Percentiles rank a stretch among this genome's conserved stretches.
Conservation (phyloP, 2,888 invertebrate species). For the Nomada lathburiana region DNA sequence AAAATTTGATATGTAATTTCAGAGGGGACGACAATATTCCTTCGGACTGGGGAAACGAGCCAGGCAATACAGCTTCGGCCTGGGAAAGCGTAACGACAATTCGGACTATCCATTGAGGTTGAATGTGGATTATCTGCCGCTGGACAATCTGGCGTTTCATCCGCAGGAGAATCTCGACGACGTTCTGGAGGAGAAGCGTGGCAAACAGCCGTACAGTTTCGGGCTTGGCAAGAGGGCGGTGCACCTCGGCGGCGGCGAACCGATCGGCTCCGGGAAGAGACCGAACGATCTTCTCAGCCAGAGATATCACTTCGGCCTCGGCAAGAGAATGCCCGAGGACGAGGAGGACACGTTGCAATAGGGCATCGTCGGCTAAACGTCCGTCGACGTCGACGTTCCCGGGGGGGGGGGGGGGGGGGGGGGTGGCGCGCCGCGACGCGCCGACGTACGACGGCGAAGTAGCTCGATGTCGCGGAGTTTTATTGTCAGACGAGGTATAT, state of each 20-base stretch:
- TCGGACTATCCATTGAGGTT: constrained; percentile 34
- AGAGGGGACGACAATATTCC: constrained; percentile 88
- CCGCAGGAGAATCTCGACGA: constrained; percentile 84
- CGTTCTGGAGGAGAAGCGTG: constrained; percentile 85
- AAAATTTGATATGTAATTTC: constrained; percentile 36
- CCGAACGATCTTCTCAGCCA: constrained; percentile 57
- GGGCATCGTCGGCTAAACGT: constrained; percentile 16
- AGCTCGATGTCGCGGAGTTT: constrained; percentile 57
- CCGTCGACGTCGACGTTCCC: not conserved
- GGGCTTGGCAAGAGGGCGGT: constrained; percentile 86
- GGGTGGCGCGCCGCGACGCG: not conserved
- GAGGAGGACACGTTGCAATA: constrained; percentile 68
- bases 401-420: no score
- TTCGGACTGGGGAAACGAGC: constrained; percentile 90
- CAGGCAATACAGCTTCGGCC: constrained; percentile 86
- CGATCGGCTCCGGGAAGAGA: constrained; percentile 63
- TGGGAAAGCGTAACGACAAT: constrained; percentile 85
- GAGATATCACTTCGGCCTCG: constrained; percentile 75
- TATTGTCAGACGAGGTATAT: constrained; percentile 82
- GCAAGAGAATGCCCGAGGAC: constrained; percentile 72
- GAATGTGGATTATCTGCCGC: constrained; percentile 73
- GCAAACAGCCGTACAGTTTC: constrained; percentile 86
- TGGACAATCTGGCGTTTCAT: constrained; percentile 80
- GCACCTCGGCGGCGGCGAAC: constrained; percentile 63
- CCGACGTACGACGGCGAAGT: constrained; percentile 33